phyloP scores from a whole-genome alignment of 2,888 invertebrate genomes.

The Eristalinus sepulchralis region DNA sequence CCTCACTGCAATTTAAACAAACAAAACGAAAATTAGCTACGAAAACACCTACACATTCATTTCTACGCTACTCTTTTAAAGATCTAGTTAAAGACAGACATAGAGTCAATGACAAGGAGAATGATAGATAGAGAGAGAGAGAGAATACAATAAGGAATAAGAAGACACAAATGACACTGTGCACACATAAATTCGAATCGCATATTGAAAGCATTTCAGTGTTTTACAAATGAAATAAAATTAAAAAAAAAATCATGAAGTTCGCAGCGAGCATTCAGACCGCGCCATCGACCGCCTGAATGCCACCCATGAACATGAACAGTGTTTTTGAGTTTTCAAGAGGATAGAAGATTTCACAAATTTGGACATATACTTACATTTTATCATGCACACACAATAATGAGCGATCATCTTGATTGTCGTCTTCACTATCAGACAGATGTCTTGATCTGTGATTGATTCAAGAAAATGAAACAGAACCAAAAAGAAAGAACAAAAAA shows the following conservation, averaged over 20 bases:
- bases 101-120: conserved; percentile 6
- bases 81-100: conserved; percentile 15
- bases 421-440: conserved; percentile 81
- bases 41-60: background rate
- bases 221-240: conserved; percentile 32
- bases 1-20: conserved; percentile 74
- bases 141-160: conserved; percentile 26
- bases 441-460: conserved; percentile 77
- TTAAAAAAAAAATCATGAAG: background rate
- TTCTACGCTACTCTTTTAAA: background rate
- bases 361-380: conserved; percentile 75
- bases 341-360: background rate
- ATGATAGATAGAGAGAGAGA: conserved; percentile 13
- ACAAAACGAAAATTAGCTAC: background rate
- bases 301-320: background rate
- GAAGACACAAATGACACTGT: conserved; percentile 64
- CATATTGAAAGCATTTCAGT: conserved; percentile 68
- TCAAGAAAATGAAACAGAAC: conserved; percentile 64
- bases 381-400: conserved; percentile 80
- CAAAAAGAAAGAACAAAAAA: conserved; percentile 35
- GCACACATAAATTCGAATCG: conserved; percentile 61
- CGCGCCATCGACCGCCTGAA: conserved; percentile 9
- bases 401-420: conserved; percentile 79
- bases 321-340: background rate
- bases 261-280: background rate